Conservation (phyloP, 2,888 invertebrate genomes). For the Tachystola acroxantha region DNA sequence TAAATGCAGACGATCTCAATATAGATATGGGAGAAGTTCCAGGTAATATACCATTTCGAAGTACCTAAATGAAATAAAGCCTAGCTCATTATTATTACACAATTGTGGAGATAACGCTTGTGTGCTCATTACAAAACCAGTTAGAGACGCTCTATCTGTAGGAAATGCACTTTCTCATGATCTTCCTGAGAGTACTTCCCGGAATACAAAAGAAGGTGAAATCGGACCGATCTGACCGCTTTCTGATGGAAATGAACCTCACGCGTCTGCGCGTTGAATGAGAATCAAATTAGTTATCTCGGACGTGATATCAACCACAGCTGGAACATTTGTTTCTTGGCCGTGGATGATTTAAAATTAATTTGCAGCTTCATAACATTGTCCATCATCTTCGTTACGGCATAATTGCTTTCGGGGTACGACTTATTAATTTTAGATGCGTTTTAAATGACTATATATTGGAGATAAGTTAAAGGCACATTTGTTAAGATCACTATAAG, state of each 20-base stretch:
- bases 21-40: conserved; percentile 17
- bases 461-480: no score
- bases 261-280: conserved; percentile 31
- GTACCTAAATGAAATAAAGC: neutral
- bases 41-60: conserved; percentile 1
- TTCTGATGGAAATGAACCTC: conserved; percentile 27
- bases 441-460: no score
- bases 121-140: neutral
- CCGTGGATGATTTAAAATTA: conserved; percentile 4
- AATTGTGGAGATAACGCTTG: neutral
- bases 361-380: conserved; percentile 4
- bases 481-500: no score
- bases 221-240: conserved; percentile 45
- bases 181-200: conserved; percentile 27
- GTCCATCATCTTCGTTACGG: conserved; percentile 4
- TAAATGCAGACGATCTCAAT: conserved; percentile 18
- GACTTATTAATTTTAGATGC: neutral
- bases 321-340: neutral
- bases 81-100: neutral
- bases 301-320: conserved; percentile 1
- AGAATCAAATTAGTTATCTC: conserved; percentile 18
- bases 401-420: neutral
- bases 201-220: conserved; percentile 67
- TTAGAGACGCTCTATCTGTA: conserved; percentile 23
- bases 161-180: conserved; percentile 45